Evolutionary conservation across 2,797 vertebrate species (phyloP).

Genomic region (Lophotriccus pileatus): DNA sequence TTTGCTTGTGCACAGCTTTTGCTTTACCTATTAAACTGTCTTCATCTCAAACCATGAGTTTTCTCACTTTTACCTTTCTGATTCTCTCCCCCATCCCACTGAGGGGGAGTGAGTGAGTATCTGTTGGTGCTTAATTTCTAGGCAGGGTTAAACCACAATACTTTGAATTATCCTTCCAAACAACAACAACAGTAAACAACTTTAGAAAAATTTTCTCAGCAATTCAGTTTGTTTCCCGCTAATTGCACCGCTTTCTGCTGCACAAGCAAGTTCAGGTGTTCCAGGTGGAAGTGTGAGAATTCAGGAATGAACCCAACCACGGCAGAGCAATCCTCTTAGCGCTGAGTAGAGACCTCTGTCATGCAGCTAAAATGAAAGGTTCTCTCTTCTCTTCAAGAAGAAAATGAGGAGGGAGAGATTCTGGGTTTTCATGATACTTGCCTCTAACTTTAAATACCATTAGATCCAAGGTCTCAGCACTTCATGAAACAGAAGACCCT

Average conservation of each 20-base stretch:
- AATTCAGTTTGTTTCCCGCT: not conserved
- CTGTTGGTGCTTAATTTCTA: not conserved
- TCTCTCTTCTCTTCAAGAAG: not conserved
- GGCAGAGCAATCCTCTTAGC: not conserved
- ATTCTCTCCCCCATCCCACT: not conserved
- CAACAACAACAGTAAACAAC: not conserved
- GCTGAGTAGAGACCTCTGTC: not conserved
- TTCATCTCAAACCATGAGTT: not conserved
- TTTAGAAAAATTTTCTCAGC: not conserved
- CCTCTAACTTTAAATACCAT: not conserved
- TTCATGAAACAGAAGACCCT: not conserved
- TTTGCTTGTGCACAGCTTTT: not conserved
- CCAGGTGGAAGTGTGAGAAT: not conserved
- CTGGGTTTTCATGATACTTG: not conserved
- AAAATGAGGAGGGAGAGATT: not conserved
- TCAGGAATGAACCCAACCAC: not conserved
- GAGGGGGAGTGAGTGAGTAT: accelerated
- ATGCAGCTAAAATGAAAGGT: not conserved
- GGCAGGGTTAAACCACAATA: not conserved
- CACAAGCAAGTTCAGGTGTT: not conserved
- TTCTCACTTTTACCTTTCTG: not conserved
- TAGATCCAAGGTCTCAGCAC: not conserved
- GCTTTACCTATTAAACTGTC: not conserved
- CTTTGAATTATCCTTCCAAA: not conserved
- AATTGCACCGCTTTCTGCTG: not conserved